Conservation (phyloP, 2,888 invertebrate species). For the Sepiola atlantica region DNA sequence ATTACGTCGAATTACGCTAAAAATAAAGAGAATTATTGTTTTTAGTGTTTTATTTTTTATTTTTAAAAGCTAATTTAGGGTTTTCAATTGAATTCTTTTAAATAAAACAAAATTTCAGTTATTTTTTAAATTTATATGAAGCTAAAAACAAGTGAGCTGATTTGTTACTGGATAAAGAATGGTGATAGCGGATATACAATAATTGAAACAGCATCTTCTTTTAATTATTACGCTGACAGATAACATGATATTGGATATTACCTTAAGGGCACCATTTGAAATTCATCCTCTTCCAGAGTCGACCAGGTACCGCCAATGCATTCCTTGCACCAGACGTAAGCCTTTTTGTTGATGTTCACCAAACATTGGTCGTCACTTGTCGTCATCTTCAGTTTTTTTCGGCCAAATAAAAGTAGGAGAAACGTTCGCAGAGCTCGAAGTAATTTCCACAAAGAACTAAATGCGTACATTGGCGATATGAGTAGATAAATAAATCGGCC, state of each 20-base stretch:
- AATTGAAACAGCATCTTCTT: no score
- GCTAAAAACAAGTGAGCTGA: no score
- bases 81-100: no score
- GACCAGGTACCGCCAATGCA: conserved; percentile 46
- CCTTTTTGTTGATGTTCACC: conserved; percentile 40
- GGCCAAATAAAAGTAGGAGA: conserved; percentile 39
- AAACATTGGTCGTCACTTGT: conserved; percentile 35
- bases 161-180: no score
- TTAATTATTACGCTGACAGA: no score
- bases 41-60: no score
- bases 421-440: conserved; percentile 34
- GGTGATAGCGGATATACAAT: no score
- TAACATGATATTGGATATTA: background rate
- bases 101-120: no score
- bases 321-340: conserved; percentile 45
- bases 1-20: no score
- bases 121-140: no score
- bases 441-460: conserved; percentile 43
- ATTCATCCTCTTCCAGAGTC: conserved; percentile 35
- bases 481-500: background rate
- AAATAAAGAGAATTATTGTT: no score
- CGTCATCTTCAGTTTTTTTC: background rate
- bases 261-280: conserved; percentile 38
- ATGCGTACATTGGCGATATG: conserved; percentile 41
- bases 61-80: no score